Conservation (phyloP, 2,797 vertebrate species). For the Allobates femoralis region DNA sequence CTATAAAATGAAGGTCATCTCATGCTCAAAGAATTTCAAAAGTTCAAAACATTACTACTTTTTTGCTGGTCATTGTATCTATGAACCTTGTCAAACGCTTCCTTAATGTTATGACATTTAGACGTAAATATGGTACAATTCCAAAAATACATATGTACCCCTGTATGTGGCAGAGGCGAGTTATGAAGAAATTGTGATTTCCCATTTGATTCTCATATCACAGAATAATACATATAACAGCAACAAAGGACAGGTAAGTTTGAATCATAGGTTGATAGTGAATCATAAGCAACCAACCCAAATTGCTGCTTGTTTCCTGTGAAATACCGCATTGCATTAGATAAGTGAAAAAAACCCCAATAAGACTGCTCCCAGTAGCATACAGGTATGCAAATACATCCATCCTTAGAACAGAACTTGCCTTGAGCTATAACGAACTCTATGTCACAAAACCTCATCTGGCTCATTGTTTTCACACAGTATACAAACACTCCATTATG, state of each 20-base stretch:
- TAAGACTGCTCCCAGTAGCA: not conserved
- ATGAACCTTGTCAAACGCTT: not conserved
- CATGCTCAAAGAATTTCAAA: too few relatives aligned
- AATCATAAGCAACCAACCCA: not conserved
- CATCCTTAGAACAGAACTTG: slow-evolving; percentile 19
- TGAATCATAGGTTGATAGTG: not conserved
- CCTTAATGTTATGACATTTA: not conserved
- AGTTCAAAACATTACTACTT: too few relatives aligned
- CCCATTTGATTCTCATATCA: not conserved
- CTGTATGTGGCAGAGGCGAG: not conserved
- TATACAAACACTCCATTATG: slow-evolving; percentile 6
- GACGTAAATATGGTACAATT: not conserved
- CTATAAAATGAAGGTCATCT: too few relatives aligned
- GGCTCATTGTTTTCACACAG: slow-evolving; percentile 1
- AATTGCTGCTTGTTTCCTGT: not conserved
- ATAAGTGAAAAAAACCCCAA: not conserved
- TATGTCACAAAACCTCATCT: not conserved
- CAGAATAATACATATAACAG: not conserved
- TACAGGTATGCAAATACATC: not conserved
- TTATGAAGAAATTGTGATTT: not conserved
- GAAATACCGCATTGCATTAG: not conserved
- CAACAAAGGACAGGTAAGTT: too few relatives aligned
- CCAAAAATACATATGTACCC: not conserved
- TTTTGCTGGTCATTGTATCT: too few relatives aligned
- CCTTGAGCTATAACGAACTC: slow-evolving; percentile 25